Evolutionary conservation across 2,888 invertebrate genomes (phyloP), one percentile per base, ranked within the genome.

Genomic region (Eurytoma californica): DNA sequence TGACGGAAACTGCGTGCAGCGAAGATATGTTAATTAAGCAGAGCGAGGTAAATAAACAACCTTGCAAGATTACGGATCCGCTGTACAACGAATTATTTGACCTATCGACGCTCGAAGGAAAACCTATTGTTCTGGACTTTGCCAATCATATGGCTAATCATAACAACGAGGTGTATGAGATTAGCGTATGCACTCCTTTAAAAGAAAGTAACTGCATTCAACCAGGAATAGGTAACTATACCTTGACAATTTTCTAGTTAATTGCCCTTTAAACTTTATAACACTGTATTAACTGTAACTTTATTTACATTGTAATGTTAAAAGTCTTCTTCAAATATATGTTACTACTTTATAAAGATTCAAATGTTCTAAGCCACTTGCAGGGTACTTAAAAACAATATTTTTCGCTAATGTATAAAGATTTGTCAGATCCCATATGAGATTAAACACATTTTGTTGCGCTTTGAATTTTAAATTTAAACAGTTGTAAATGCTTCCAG

Each of bases 1-100:
- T 9, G 18, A 76, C 76, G 3, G 20, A 14, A 16, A 69, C 63
- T 3, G 76, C 76, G 14, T 76, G 76, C 57, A 76, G 57, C 14
- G 63, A 76, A 39, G n/a, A 55, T 5, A n/a, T 28, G n/a, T 63
- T 76, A n/a, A 18, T 49, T 13, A 30, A 55, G 0, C 16, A 69
- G 14, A 69, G 51, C 12, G 3, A 55, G 13, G 2, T 18, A 13
- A 24, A 53, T 39, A 24, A 20, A 0, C 14, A 60, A 30, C 18
- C n/a, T 14, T 77, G 77, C 12, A 14, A 28, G 0, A 24, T 66
- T 2, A 55, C 16, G 18, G 66, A 77, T 58, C 77, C 77, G 0
- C 0, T 72, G 20, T 66, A 57, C n/a, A 14, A 53, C n/a, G 57
- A 65, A 28, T 20, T 20, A 13, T 77, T 58, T n/a, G 70, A 77